Evolutionary conservation across 2,797 vertebrate genomes (phyloP).

Genomic region (Acrossocheilus fasciatus): DNA sequence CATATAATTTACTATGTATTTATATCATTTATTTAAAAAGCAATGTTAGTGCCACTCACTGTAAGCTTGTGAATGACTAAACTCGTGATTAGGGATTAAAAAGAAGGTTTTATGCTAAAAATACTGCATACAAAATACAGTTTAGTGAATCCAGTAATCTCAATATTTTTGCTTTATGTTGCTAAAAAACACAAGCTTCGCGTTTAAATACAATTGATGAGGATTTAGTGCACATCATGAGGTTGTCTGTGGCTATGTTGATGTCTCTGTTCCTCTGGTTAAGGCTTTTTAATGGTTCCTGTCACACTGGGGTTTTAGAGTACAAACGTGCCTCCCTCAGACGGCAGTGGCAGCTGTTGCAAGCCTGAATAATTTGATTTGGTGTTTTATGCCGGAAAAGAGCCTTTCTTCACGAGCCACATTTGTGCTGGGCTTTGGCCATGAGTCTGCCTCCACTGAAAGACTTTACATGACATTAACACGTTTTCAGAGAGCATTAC

Average conservation of each 20-base stretch:
- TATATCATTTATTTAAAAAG: not conserved
- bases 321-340: constrained; percentile 69
- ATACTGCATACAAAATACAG: not conserved
- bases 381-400: constrained; percentile 81
- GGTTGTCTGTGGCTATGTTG: constrained; percentile 51
- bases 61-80: not conserved
- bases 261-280: constrained; percentile 71
- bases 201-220: not conserved
- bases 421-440: constrained; percentile 76
- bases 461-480: constrained; percentile 87
- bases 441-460: constrained; percentile 71
- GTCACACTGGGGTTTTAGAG: constrained; percentile 79
- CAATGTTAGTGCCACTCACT: not conserved
- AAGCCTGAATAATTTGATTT: constrained; percentile 82
- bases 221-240: not conserved
- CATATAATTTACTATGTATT: not conserved
- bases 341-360: constrained; percentile 79
- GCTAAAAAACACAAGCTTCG: not conserved
- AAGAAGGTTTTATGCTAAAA: not conserved
- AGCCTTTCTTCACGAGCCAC: constrained; percentile 78
- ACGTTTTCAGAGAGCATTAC: constrained; percentile 84
- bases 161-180: not conserved
- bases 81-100: not conserved
- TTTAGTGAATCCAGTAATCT: not conserved
- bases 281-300: constrained; percentile 75